Percentiles rank a stretch among this genome's conserved stretches.
Evolutionary conservation across 2,888 invertebrate genomes (phyloP).

Genomic region (Cerastis leucographa): DNA sequence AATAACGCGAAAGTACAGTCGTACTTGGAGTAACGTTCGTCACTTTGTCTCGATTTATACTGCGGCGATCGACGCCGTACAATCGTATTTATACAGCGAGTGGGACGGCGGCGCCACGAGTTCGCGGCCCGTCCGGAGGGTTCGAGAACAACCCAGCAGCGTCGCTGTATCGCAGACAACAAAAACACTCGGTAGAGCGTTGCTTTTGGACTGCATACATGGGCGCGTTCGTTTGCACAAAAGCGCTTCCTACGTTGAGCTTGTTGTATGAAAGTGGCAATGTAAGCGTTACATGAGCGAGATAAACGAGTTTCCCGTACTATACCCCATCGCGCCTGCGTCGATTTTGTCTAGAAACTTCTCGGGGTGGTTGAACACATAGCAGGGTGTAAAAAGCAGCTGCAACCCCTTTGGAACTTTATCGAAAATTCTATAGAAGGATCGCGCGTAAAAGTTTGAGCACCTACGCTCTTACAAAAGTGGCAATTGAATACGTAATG

Average conservation of each 20-base stretch:
- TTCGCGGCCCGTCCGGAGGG: slow-evolving; percentile 77
- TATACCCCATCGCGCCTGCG: slow-evolving; percentile 56
- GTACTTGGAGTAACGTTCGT: slow-evolving; percentile 71
- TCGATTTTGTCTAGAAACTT: slow-evolving; percentile 62
- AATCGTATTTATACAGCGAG: slow-evolving; percentile 82
- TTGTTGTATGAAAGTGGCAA: slow-evolving; percentile 50
- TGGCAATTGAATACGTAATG: slow-evolving; percentile 10
- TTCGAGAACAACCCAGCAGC: slow-evolving; percentile 68
- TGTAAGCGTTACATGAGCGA: slow-evolving; percentile 45
- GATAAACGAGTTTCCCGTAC: slow-evolving; percentile 26
- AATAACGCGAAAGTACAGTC: slow-evolving; percentile 70
- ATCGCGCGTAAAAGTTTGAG: slow-evolving; percentile 25
- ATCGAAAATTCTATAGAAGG: slow-evolving; percentile 36
- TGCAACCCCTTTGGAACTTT: slow-evolving; percentile 30
- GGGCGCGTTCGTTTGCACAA: slow-evolving; percentile 47
- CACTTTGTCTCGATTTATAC: slow-evolving; percentile 81
- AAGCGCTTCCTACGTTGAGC: slow-evolving; percentile 34
- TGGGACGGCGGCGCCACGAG: slow-evolving; percentile 75
- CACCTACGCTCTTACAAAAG: slow-evolving; percentile 40
- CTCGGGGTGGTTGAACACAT: slow-evolving; percentile 53
- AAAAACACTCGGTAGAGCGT: slow-evolving; percentile 38
- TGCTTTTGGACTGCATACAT: slow-evolving; percentile 49
- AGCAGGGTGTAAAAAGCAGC: slow-evolving; percentile 37
- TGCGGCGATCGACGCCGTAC: slow-evolving; percentile 74
- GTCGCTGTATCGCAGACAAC: slow-evolving; percentile 49